phyloP scores from a whole-genome alignment of 2,113 vertebrate genomes.

The Protomyctophum bolini region DNA sequence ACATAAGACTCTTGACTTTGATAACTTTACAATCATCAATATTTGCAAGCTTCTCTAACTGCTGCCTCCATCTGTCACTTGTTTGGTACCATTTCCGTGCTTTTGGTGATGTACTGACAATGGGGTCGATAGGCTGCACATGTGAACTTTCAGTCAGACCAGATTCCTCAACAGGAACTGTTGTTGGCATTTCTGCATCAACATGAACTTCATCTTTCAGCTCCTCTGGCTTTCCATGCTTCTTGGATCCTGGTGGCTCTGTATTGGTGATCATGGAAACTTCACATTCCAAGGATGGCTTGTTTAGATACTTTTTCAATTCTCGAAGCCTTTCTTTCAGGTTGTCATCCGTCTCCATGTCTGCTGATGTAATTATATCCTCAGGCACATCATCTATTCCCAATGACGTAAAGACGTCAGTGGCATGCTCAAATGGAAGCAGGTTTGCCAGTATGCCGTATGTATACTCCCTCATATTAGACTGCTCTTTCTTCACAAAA shows the following conservation, averaged over 20 bases:
- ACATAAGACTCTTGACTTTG: too few species aligned
- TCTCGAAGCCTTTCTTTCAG: conserved; percentile 52
- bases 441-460: conserved; percentile 44
- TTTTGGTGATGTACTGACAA: background rate
- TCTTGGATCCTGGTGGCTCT: background rate
- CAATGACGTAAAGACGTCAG: conserved; percentile 10
- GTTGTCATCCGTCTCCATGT: conserved; percentile 34
- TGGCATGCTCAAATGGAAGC: conserved; percentile 12
- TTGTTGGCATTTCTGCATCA: too few species aligned
- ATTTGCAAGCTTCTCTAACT: too few species aligned
- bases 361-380: conserved; percentile 35
- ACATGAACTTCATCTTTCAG: too few species aligned
- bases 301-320: background rate
- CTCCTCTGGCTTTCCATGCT: conserved; percentile 13
- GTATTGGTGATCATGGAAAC: conserved; percentile 14
- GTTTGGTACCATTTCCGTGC: background rate
- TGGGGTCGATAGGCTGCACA: background rate
- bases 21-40: too few species aligned
- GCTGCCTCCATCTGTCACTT: background rate
- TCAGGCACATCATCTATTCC: conserved; percentile 60
- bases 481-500: conserved; percentile 3
- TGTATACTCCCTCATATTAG: background rate
- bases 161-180: background rate
- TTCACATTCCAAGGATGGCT: conserved; percentile 9
- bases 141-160: background rate